Percentiles rank a stretch among this genome's conserved stretches.
These are phyloP conservation scores for Pelosia muscerda DNA, from an alignment of 2,888 invertebrate genomes.

Conservation along the genomic window DNA sequence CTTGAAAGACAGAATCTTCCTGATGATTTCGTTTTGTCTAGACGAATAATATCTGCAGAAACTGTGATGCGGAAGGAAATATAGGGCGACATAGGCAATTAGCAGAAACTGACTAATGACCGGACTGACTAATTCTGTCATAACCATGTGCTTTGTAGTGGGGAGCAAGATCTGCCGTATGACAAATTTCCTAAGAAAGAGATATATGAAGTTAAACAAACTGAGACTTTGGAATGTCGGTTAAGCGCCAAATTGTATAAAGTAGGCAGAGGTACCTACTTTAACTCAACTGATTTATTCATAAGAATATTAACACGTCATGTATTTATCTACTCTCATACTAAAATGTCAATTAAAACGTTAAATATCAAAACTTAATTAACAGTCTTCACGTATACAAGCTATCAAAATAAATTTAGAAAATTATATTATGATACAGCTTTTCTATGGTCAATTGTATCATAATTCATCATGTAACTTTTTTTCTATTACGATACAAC, in stretches of 20 bases:
- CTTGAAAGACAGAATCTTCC: too few species aligned
- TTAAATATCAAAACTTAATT: too few species aligned
- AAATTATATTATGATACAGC: too few species aligned
- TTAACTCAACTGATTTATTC: not conserved
- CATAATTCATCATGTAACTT: too few species aligned
- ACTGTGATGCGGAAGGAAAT: constrained; percentile 53
- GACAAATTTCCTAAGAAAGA: constrained; percentile 46
- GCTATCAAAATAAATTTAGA: too few species aligned
- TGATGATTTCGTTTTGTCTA: not conserved
- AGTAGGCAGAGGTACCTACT: not conserved
- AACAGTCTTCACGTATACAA: too few species aligned
- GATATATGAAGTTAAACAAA: constrained; percentile 19
- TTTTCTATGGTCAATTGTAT: too few species aligned
- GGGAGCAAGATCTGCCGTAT: constrained; percentile 41
- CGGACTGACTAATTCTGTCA: constrained; percentile 58
- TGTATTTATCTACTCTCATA: too few species aligned
- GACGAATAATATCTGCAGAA: constrained; percentile 30
- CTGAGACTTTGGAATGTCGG: constrained; percentile 13
- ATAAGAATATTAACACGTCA: not conserved
- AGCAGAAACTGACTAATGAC: constrained; percentile 55
- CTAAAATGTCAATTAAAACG: too few species aligned
- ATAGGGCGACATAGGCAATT: constrained; percentile 55
- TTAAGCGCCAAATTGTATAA: constrained; percentile 14
- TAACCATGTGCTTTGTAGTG: constrained; percentile 41
- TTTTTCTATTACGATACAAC: too few species aligned